These are phyloP conservation scores for Aphidoletes aphidimyza DNA, from an alignment of 2,888 invertebrate species.

Conservation along the genomic window DNA sequence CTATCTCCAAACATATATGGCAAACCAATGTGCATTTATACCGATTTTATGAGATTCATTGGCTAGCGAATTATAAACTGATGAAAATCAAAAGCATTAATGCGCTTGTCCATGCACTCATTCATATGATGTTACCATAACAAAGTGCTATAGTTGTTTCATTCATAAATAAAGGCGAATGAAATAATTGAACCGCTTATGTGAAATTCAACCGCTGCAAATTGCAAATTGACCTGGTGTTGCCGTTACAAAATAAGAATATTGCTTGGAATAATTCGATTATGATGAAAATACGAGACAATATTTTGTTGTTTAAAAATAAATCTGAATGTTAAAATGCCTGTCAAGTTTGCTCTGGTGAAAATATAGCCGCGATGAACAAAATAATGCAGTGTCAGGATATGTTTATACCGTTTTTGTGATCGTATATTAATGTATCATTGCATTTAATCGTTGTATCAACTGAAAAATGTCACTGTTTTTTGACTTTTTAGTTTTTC, in stretches of 20 bases:
- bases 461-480: too few relatives aligned
- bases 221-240: not conserved
- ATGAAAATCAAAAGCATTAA: not conserved
- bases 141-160: conserved; percentile 12
- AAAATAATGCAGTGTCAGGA: too few relatives aligned
- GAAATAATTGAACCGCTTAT: not conserved
- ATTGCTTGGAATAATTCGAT: not conserved
- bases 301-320: not conserved
- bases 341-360: too few relatives aligned
- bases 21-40: conserved; percentile 29
- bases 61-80: not conserved
- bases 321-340: too few relatives aligned
- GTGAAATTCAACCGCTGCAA: not conserved
- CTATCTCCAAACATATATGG: conserved; percentile 9
- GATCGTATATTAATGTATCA: too few relatives aligned
- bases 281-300: not conserved
- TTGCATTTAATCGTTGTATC: too few relatives aligned
- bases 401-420: too few relatives aligned
- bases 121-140: conserved; percentile 31
- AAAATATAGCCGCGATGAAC: too few relatives aligned
- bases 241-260: not conserved
- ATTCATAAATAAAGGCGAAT: not conserved
- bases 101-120: conserved; percentile 47
- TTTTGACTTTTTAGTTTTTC: too few relatives aligned
- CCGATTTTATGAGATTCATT: not conserved